phyloP scores from a whole-genome alignment of 2,113 vertebrate species.

The Acrocephalus kingi region DNA sequence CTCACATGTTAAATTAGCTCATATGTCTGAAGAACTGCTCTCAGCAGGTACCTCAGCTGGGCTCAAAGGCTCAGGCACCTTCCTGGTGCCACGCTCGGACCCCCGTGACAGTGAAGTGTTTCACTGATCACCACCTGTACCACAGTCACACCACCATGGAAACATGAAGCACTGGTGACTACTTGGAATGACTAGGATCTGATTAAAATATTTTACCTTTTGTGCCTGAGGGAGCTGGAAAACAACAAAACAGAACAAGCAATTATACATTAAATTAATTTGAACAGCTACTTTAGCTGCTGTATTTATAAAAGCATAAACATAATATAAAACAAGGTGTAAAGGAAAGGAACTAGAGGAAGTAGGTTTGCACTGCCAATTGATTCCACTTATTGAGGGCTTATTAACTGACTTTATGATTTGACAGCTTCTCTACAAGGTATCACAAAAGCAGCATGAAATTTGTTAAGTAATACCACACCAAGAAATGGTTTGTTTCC shows the following conservation, averaged over 20 bases:
- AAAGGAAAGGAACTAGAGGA: constrained; percentile 6
- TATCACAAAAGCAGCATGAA: background rate
- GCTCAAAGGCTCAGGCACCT: background rate
- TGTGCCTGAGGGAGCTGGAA: constrained; percentile 96
- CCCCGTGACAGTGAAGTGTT: background rate
- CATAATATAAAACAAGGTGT: background rate
- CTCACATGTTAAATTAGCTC: background rate
- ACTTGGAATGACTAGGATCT: constrained; percentile 68
- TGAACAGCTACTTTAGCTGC: constrained; percentile 35
- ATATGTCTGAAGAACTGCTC: background rate
- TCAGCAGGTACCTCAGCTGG: background rate
- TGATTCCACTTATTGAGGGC: background rate
- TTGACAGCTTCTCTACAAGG: background rate
- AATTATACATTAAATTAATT: constrained; percentile 65
- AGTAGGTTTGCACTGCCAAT: background rate
- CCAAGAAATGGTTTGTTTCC: background rate
- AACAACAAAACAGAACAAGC: constrained; percentile 74
- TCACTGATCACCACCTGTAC: constrained; percentile 71
- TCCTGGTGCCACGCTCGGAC: background rate
- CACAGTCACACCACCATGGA: constrained; percentile 48
- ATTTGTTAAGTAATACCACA: background rate
- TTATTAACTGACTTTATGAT: background rate
- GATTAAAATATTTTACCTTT: constrained; percentile 87
- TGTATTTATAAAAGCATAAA: constrained; percentile 17
- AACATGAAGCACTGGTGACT: constrained; percentile 64